Evolutionary conservation across 35 echinoderm and acorn worm species (phyloP).

Genomic region (Ophiothrix spiculata): DNA sequence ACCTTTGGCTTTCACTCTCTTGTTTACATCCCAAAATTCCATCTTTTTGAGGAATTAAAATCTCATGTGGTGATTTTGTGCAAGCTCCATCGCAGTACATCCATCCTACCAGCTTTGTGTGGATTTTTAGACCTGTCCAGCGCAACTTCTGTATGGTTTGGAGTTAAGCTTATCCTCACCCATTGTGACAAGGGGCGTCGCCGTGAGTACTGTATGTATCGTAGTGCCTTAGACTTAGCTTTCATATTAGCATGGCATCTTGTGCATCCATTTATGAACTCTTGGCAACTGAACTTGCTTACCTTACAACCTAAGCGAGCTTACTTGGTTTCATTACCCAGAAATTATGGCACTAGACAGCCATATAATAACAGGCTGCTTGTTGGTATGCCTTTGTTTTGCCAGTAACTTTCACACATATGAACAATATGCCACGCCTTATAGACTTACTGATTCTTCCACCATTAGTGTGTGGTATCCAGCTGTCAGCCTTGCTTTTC

Average conservation of each 20-base stretch:
- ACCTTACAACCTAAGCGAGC: background rate
- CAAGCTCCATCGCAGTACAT: too few relatives aligned
- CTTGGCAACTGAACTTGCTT: background rate
- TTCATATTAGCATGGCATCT: background rate
- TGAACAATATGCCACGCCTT: background rate
- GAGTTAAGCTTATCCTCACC: background rate
- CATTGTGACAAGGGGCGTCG: background rate
- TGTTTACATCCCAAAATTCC: too few relatives aligned
- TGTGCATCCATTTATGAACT: background rate
- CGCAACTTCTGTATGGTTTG: too few relatives aligned
- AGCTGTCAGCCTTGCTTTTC: constrained; percentile 7
- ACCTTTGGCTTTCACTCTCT: too few relatives aligned
- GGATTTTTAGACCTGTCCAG: too few relatives aligned
- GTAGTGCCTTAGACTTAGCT: background rate
- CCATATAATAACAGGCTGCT: background rate
- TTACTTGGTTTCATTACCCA: too few relatives aligned
- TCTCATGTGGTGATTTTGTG: too few relatives aligned
- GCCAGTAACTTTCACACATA: background rate
- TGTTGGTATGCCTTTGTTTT: background rate
- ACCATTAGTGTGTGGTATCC: constrained; percentile 5
- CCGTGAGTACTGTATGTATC: background rate
- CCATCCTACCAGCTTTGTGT: too few relatives aligned
- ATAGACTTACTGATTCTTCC: background rate
- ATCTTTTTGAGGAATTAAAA: too few relatives aligned
- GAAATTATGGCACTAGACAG: background rate